These are phyloP conservation scores for Sterna hirundo DNA, from an alignment of 2,113 vertebrate genomes.

Conservation along the genomic window DNA sequence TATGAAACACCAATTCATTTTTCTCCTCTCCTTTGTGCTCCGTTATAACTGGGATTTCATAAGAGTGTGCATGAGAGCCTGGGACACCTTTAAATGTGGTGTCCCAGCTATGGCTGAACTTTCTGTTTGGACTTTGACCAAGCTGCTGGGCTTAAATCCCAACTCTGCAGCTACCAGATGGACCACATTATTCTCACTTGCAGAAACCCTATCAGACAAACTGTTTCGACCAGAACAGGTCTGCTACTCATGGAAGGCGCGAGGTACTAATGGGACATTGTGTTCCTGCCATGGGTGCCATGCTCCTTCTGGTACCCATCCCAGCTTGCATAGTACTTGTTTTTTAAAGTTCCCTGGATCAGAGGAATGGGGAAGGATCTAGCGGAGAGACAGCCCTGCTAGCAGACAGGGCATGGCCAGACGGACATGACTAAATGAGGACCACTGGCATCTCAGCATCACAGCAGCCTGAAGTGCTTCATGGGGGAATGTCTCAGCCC, in stretches of 20 bases:
- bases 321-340: not conserved
- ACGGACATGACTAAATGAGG: not conserved
- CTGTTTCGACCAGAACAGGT: not conserved
- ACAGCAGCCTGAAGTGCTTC: not conserved
- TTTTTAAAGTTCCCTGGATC: not conserved
- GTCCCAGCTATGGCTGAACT: not conserved
- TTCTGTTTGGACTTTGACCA: constrained; percentile 35
- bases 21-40: not conserved
- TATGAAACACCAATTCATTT: not conserved
- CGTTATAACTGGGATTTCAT: not conserved
- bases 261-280: not conserved
- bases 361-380: not conserved
- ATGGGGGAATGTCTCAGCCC: not conserved
- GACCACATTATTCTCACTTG: constrained; percentile 15
- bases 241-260: not conserved
- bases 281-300: not conserved
- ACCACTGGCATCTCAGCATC: not conserved
- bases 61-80: not conserved
- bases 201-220: not conserved
- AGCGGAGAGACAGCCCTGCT: not conserved
- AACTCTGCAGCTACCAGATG: constrained; percentile 31
- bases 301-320: not conserved
- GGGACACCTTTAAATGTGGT: not conserved
- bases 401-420: not conserved
- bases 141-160: constrained; percentile 38